Percentiles rank a stretch among this genome's conserved stretches.
Evolutionary conservation across 1,140 invertebrate species (phyloP).

Genomic region (Daktulosphaira vitifoliae): DNA sequence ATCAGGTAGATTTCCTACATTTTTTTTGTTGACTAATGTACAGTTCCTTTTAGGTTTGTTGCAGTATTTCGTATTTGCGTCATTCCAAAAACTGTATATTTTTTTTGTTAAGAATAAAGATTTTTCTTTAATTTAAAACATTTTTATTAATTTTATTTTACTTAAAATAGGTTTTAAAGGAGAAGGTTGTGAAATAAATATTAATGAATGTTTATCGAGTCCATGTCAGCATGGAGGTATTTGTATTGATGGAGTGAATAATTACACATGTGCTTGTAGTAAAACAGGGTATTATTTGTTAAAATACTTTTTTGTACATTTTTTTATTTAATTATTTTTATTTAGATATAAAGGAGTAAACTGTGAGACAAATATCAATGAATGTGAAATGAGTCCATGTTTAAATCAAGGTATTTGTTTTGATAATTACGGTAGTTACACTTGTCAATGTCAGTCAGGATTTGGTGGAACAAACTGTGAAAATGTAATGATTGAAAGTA

Average conservation of each 20-base stretch:
- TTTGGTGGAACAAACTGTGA: constrained; percentile 74
- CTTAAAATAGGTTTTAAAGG: constrained; percentile 51
- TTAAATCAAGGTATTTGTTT: constrained; percentile 66
- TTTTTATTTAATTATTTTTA: not conserved
- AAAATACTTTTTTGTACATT: not conserved
- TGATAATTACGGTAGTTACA: constrained; percentile 52
- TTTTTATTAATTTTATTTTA: constrained; percentile 2
- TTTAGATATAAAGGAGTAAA: constrained; percentile 41
- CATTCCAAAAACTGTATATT: too few species aligned
- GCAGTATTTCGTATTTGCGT: too few species aligned
- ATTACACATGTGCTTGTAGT: constrained; percentile 65
- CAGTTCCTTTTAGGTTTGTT: too few species aligned
- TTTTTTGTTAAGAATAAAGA: not conserved
- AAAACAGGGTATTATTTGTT: constrained; percentile 20
- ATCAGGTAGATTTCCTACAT: too few species aligned
- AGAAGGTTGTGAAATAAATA: constrained; percentile 55
- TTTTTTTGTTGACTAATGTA: too few species aligned
- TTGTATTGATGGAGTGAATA: constrained; percentile 67
- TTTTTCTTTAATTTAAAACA: too few species aligned
- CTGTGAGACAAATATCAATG: constrained; percentile 78
- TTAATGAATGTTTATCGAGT: constrained; percentile 59
- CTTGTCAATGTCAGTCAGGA: constrained; percentile 73
- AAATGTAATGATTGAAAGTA: constrained; percentile 42
- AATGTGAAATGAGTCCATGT: constrained; percentile 67
- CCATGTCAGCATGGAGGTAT: constrained; percentile 77